These are phyloP conservation scores for Donacobius atricapilla DNA, from an alignment of 2,113 vertebrate species.

Conservation along the genomic window DNA sequence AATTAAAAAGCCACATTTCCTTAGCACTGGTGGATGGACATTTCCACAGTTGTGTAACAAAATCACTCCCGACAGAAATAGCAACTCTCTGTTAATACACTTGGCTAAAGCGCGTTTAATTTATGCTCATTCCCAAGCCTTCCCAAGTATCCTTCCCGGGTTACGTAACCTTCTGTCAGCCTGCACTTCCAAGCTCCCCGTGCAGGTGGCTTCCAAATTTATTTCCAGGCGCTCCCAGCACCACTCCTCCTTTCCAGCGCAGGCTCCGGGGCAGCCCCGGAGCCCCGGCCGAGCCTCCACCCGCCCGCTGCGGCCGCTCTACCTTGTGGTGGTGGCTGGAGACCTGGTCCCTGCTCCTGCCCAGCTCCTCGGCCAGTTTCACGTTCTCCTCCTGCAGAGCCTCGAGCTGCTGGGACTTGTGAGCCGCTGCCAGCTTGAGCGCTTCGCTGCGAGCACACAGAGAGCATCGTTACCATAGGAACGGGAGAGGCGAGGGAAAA, in stretches of 20 bases:
- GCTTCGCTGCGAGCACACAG: slow-evolving; percentile 82
- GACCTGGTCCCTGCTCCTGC: slow-evolving; percentile 78
- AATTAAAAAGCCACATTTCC: neutral
- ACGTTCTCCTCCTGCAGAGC: slow-evolving; percentile 85
- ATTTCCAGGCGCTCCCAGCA: neutral
- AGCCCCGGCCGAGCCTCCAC: neutral
- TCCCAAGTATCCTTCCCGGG: neutral
- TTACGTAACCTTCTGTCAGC: neutral
- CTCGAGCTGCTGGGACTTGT: slow-evolving; percentile 81
- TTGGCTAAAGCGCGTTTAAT: neutral
- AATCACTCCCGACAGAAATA: neutral
- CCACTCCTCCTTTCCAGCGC: neutral
- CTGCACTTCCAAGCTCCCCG: neutral
- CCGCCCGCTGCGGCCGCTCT: neutral
- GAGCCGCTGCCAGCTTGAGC: slow-evolving; percentile 81
- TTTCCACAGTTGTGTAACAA: neutral
- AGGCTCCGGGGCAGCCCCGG: neutral
- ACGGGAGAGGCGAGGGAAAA: slow-evolving; percentile 74
- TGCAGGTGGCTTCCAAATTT: slow-evolving; percentile 12
- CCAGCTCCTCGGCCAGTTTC: slow-evolving; percentile 83
- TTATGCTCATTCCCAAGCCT: neutral
- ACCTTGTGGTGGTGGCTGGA: slow-evolving; percentile 83
- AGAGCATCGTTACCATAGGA: slow-evolving; percentile 80
- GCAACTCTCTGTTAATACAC: neutral
- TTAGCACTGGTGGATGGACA: neutral